Percentiles rank a stretch among this genome's conserved stretches.
These are phyloP conservation scores for Drosophila arizonae DNA, from an alignment of 1,140 invertebrate species.

Conservation along the genomic window DNA sequence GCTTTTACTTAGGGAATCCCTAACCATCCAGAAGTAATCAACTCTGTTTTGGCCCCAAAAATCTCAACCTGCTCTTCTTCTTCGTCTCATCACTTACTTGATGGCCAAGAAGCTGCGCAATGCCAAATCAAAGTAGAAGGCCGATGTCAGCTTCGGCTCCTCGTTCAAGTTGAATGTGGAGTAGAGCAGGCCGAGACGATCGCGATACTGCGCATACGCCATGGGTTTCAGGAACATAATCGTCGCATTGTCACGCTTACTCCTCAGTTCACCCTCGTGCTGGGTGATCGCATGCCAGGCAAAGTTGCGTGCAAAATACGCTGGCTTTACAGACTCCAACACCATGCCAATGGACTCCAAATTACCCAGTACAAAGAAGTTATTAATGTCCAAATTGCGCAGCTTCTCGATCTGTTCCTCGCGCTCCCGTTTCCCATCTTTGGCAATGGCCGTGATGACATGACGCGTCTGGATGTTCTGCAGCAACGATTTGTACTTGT, in stretches of 20 bases:
- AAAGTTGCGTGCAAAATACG: constrained; percentile 84
- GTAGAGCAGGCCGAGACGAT: constrained; percentile 86
- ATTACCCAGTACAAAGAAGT: constrained; percentile 92
- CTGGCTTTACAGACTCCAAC: constrained; percentile 83
- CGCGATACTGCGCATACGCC: constrained; percentile 85
- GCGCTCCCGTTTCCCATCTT: constrained; percentile 84
- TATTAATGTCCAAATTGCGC: constrained; percentile 92
- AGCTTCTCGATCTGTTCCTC: constrained; percentile 87
- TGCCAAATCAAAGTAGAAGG: constrained; percentile 94
- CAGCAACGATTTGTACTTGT: constrained; percentile 94
- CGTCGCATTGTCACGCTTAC: constrained; percentile 87
- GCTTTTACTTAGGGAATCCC: neutral
- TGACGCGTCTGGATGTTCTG: constrained; percentile 94
- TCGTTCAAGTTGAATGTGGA: constrained; percentile 88
- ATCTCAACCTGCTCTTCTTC: too few species aligned
- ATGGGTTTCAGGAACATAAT: constrained; percentile 87
- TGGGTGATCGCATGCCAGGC: constrained; percentile 88
- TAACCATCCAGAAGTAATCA: neutral
- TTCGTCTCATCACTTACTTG: constrained; percentile 84
- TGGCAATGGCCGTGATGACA: constrained; percentile 88
- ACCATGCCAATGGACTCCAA: constrained; percentile 88
- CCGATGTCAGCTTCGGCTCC: constrained; percentile 88
- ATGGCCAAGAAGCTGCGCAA: constrained; percentile 88
- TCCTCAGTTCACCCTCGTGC: constrained; percentile 87
- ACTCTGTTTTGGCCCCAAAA: too few species aligned